Evolutionary conservation across 2,113 vertebrate species (phyloP), one percentile per base, ranked within the genome.

Genomic region (Hippocampus comes): DNA sequence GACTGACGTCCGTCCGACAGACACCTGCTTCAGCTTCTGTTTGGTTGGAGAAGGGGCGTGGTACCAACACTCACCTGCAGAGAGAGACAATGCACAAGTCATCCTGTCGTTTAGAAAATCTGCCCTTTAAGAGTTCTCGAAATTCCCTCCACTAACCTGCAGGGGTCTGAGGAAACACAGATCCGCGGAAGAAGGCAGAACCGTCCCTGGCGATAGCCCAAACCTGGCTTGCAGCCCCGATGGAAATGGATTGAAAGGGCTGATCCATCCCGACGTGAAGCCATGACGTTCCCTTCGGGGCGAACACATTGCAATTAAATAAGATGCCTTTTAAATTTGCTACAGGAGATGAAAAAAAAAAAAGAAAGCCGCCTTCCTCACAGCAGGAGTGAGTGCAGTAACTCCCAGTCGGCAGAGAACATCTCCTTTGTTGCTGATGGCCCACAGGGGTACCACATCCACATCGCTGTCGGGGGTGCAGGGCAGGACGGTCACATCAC

Each of bases 221-320:
- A 53, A 99, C 95, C 79, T 97, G 96, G 74, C 94, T 90, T 84
- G 90, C 94, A 2, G 91, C 92, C 15, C 97, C 97, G 0, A 99
- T 88, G 48, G 95, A 97, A 80, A 99, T 82, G 0, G 96, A 98
- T 81, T 94, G 89, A 57, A 99, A 99, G 66, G 97, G 95, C 85
- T 98, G 97, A 80, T 99, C 96, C 0, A 97, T 97, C 79, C 96
- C 96, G 9, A 99, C 94, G 0, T 99, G 97, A 55, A 98, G 94
- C 97, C 97, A 99, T 6, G 96, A 98, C 3, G 92, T 91, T 67
- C 97, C 97, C 97, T 99, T 74, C 20, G 53, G 60, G 8, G 63
- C 2, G 30, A 69, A 46, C 42, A 55, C 12, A 63, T 63, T 9
- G 20, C 56, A 9, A 11, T 67, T 23, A 60, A n/a, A 74, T 48